Base-by-base conservation (phyloP, 2,113 vertebrate genomes). In the Axis porcinus region DNA sequence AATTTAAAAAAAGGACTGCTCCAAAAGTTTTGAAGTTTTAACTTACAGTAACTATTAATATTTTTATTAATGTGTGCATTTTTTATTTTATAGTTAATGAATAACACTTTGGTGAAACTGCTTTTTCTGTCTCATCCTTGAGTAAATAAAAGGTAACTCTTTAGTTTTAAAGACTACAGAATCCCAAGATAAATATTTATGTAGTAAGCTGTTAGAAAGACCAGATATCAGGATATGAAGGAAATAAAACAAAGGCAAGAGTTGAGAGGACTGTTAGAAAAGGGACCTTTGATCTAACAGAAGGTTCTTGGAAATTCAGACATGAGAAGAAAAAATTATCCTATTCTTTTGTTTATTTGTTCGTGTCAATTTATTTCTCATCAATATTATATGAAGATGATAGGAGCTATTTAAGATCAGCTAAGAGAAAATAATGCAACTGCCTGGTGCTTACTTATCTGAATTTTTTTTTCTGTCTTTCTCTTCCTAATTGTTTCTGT, bases 41-140 rank as follows among this genome's bases (percentile, higher is more conserved):
- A 70, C 58, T 87, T 84, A 50, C 33, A 78, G 55, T 60, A 70
- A 91, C 45, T 87, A 83, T 87, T 89, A 91, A 30, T 67, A 91
- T 93, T 83, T 94, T 95, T 8, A 4, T 95, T 85, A 89, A 58
- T 40, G 62, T 64, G 23, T 92, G n/a, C 19, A 33, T 83, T 84
- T 50, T 52, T 86, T 81, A 2, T 58, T 94, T 95, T 88, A 76
- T 91, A 67, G 21, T 91, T 94, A 93, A 89, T 92, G 91, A 90
- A 40, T 74, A 96, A n/a, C 17, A 55, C 30, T 93, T 94, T 93
- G 57, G 90, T 95, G 45, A 91, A 27, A 78, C 43, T n/a, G 5
- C 15, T 96, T 95, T 89, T 76, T 86, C 36, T 81, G 67, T 94
- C 33, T 90, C 33, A 60, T 76, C 40, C 17, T 0, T 92, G 70